phyloP scores from a whole-genome alignment of 1,140 invertebrate species.

The Hycleus phaleratus region DNA sequence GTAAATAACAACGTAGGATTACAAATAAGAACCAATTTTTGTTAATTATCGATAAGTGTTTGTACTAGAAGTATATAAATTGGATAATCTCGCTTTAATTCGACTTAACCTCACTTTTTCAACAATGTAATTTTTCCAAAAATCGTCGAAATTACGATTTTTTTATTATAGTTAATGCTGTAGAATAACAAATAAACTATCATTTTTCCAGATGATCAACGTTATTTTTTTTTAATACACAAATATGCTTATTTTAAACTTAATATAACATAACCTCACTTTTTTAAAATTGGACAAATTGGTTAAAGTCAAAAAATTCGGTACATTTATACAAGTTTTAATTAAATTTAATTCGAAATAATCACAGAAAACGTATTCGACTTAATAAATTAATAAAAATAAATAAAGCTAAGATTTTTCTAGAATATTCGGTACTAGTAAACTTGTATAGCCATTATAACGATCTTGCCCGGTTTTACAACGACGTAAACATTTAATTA shows the following conservation, averaged over 20 bases:
- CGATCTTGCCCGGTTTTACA: neutral
- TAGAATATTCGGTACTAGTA: neutral
- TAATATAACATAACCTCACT: neutral
- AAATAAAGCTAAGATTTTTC: neutral
- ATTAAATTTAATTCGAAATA: no score
- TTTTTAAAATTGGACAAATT: neutral
- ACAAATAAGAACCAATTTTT: conserved; percentile 1
- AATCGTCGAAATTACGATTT: no score
- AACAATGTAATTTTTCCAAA: no score
- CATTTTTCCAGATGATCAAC: no score
- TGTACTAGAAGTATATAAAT: neutral
- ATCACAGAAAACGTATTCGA: neutral
- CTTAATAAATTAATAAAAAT: neutral
- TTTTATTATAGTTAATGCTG: no score
- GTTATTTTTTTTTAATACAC: no score
- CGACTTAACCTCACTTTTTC: neutral
- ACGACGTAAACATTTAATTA: neutral
- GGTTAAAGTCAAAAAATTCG: neutral
- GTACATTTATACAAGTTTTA: no score
- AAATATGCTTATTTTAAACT: no score
- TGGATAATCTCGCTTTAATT: neutral
- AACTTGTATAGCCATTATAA: neutral
- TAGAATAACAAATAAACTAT: no score
- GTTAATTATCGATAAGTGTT: neutral
- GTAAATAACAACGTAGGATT: conserved; percentile 5